Evolutionary conservation across 2,888 invertebrate species (phyloP), one percentile per base, ranked within the genome.

Genomic region (Sarcophaga caerulescens): DNA sequence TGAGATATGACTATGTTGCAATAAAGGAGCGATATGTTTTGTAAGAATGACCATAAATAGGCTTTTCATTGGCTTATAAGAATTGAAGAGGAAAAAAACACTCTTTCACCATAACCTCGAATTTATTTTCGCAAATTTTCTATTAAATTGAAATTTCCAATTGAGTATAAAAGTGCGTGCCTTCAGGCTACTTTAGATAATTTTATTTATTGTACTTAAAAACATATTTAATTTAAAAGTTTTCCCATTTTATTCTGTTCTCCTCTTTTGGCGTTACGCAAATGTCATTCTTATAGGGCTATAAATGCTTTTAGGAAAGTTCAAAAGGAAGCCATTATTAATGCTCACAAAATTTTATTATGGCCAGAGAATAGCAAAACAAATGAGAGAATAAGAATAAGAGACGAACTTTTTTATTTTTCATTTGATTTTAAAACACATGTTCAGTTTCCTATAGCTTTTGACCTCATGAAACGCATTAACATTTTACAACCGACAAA

Each of bases 401-500:
- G 17, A 52, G 17, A 52, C 14, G 21, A 60, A 35, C 12, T 14
- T 52, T 52, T 47, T 47, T 74, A 35, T 12, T 17, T 52, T 52
- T 52, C 17, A 52, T 52, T 17, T 52, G 52, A 52, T 52, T 62
- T 44, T 4, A 78, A 14, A 62, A 47, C 19, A 75, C 75, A 81
- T 75, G 63, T 81, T 52, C 52, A 17, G 68, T 63, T 81, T 45
- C 17, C 44, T 75, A 63, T 52, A 63, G 69, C 74, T 75, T 21
- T 63, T 75, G 81, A 75, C 69, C 52, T 60, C 21, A 14, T 52
- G 65, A 73, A 77, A 70, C 25, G 63, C 63, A 76, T 76, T 45
- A 65, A 47, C 70, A 76, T 76, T 70, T 82, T 76, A 11, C 35
- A 35, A 35, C 35, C 35, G 35, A 35, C 35, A 25, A 80, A 73